Base-by-base conservation (phyloP, 2,888 invertebrate species). In the Trissoscelio sp. region DNA sequence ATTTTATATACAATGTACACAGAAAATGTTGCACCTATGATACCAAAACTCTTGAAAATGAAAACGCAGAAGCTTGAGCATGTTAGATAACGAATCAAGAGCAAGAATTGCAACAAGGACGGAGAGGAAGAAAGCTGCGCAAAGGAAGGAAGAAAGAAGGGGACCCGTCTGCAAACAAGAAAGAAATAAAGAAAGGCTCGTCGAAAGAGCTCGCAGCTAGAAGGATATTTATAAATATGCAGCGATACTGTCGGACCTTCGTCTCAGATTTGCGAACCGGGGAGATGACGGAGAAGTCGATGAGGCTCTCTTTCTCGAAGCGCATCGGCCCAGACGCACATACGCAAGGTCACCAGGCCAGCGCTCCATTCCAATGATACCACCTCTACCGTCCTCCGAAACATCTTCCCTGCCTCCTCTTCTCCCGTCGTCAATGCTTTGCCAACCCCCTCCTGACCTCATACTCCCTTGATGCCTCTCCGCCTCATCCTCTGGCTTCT, bases 331-430 rank as follows among this genome's bases (percentile, higher is more conserved):
- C 85, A 84, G 86, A 79, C 87, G 87, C 88, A 88, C 87, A 83
- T 86, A 86, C 86, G 87, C 90, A 91, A 91, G 91, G 90, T 90
- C 89, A 90, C 87, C 86, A 89, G 90, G 90, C 89, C 89, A 88
- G 86, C 88, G 89, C 88, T 87, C 89, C 89, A 81, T 87, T 88
- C 89, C 89, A 80, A 83, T 88, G 88, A 87, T 89, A 88, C 89
- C 89, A 89, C 88, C 88, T 88, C 86, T 60, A 74, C 74, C 73
- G 57, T 75, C 70, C 53, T 44, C 75, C 77, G 51, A 77, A 62
- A 44, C 73, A 14, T 69, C 55, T 77, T 74, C 55, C 69, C 83
- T 24, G 72, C 31, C 70, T 53, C 69, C 67, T 70, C 67, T 53
- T 58, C 75, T 39, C 64, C 58, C 55, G 48, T 75, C 83, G 83